phyloP scores from a whole-genome alignment of 1,140 invertebrate genomes.

The Eupristina koningsbergeri region DNA sequence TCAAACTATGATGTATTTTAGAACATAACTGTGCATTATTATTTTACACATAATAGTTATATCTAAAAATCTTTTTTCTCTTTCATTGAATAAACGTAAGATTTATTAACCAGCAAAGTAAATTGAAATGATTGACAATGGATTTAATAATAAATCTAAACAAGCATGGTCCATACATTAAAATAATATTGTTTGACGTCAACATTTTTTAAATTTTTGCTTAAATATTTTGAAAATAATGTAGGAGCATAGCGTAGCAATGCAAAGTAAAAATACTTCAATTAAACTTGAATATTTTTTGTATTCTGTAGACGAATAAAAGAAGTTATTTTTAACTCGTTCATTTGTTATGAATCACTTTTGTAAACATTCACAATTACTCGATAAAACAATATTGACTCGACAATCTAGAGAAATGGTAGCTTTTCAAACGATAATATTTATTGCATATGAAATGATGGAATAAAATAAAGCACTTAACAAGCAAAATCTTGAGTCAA shows the following conservation, averaged over 20 bases:
- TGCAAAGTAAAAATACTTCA: not conserved
- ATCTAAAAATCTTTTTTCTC: too few species aligned
- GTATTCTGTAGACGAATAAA: not conserved
- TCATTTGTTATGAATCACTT: not conserved
- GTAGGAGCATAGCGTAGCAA: not conserved
- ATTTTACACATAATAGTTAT: too few species aligned
- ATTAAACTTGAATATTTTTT: not conserved
- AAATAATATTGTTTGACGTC: not conserved
- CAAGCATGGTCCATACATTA: not conserved
- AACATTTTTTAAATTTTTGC: not conserved
- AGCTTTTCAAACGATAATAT: not conserved
- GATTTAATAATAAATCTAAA: not conserved
- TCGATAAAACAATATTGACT: not conserved
- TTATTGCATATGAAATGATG: too few species aligned
- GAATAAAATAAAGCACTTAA: too few species aligned
- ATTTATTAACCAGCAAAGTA: too few species aligned
- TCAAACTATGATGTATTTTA: too few species aligned
- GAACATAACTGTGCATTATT: too few species aligned
- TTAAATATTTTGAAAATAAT: not conserved
- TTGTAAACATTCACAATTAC: not conserved
- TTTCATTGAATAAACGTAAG: too few species aligned
- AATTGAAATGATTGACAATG: not conserved
- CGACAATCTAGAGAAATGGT: not conserved
- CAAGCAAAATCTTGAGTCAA: too few species aligned
- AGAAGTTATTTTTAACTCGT: not conserved